Conservation (phyloP, 92 coral and sea anemone genomes). For the Virgularia gustaviana region DNA sequence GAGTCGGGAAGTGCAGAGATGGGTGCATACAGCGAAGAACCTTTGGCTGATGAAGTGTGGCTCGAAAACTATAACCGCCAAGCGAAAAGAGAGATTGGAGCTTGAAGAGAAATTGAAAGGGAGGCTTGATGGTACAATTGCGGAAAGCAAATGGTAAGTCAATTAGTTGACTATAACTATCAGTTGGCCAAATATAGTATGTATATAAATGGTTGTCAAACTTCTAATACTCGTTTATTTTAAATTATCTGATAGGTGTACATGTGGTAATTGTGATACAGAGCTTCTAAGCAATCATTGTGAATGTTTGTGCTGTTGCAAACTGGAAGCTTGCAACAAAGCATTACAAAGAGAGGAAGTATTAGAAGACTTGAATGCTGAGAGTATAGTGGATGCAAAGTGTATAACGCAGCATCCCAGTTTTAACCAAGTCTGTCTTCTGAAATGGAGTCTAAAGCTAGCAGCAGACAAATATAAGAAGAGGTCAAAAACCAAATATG, state of each 20-base stretch:
- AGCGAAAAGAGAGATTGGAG: neutral
- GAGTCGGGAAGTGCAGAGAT: neutral
- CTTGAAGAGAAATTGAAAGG: neutral
- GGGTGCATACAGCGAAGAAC: neutral
- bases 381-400: slow-evolving; percentile 3
- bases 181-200: no score
- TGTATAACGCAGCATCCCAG: slow-evolving; percentile 50
- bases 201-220: no score
- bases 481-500: neutral
- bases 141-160: no score
- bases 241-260: slow-evolving; percentile 13
- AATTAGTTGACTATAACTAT: no score
- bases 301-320: slow-evolving; percentile 44
- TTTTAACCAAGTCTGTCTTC: slow-evolving; percentile 38
- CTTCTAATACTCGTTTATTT: neutral
- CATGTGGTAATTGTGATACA: slow-evolving; percentile 37
- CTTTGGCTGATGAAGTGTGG: slow-evolving; percentile 4
- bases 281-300: slow-evolving; percentile 27
- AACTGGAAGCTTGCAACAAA: slow-evolving; percentile 38
- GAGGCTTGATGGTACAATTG: no score
- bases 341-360: slow-evolving; percentile 38
- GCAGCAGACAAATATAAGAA: slow-evolving; percentile 12
- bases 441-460: slow-evolving; percentile 43
- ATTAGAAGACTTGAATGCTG: slow-evolving; percentile 29
- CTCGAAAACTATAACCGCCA: neutral